phyloP scores from a whole-genome alignment of 2,888 invertebrate species.

The Cryptocephalus primarius region DNA sequence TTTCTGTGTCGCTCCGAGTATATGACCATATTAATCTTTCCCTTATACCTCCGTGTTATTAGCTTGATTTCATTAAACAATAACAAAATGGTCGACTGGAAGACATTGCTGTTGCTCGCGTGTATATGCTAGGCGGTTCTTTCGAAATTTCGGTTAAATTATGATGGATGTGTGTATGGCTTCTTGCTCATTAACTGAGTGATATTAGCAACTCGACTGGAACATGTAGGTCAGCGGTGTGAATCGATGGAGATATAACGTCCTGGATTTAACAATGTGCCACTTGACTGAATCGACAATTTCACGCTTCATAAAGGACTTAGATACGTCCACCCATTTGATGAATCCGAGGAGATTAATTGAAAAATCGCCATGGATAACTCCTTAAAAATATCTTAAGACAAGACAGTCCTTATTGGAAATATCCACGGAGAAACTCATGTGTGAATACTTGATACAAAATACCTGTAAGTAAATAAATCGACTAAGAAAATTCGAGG shows the following conservation, averaged over 20 bases:
- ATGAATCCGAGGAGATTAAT: no score
- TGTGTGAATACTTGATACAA: no score
- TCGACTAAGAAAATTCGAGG: no score
- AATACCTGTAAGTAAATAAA: no score
- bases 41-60: not conserved
- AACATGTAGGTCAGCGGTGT: conserved; percentile 12
- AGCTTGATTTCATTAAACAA: conserved; percentile 1
- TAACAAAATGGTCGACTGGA: conserved; percentile 6
- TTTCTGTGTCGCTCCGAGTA: conserved; percentile 21
- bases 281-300: not conserved
- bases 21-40: conserved; percentile 12
- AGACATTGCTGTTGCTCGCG: not conserved
- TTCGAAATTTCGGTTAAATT: conserved; percentile 11
- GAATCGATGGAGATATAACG: conserved; percentile 6
- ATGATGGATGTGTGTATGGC: conserved; percentile 20
- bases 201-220: conserved; percentile 12
- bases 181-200: conserved; percentile 20
- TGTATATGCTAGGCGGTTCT: not conserved
- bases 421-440: no score
- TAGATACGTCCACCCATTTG: no score
- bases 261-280: not conserved
- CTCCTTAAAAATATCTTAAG: no score
- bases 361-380: no score
- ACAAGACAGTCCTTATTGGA: no score
- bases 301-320: not conserved